phyloP scores from a whole-genome alignment of 2,113 vertebrate species.

The Pelecanoides urinatrix region DNA sequence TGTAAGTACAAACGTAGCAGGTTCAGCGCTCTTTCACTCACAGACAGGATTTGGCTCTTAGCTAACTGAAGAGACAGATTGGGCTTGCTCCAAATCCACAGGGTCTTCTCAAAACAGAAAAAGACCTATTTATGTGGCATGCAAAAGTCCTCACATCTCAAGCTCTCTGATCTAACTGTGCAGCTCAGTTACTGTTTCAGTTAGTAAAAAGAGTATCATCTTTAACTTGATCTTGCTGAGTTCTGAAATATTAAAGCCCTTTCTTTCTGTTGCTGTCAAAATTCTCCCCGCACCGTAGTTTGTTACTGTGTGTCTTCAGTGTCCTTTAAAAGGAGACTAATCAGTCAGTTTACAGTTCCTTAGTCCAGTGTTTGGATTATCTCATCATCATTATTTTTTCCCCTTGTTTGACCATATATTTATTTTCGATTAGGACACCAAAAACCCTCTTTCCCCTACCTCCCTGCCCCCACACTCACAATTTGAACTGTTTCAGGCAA shows the following conservation, averaged over 20 bases:
- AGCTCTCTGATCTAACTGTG: neutral
- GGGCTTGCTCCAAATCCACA: neutral
- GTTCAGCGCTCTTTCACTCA: neutral
- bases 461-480: neutral
- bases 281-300: neutral
- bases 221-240: neutral
- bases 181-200: neutral
- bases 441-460: neutral
- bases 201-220: neutral
- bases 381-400: neutral
- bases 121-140: neutral
- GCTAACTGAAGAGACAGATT: neutral
- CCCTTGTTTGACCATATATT: neutral
- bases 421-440: neutral
- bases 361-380: neutral
- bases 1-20: neutral
- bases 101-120: neutral
- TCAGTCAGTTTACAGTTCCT: neutral
- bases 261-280: neutral
- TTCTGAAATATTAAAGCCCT: neutral
- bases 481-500: neutral
- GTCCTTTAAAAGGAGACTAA: neutral
- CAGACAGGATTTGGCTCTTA: neutral
- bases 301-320: neutral
- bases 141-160: neutral